Percentiles rank a stretch among this genome's conserved stretches.
These are phyloP conservation scores for Halictus rubicundus DNA, from an alignment of 1,140 invertebrate genomes.

Conservation along the genomic window DNA sequence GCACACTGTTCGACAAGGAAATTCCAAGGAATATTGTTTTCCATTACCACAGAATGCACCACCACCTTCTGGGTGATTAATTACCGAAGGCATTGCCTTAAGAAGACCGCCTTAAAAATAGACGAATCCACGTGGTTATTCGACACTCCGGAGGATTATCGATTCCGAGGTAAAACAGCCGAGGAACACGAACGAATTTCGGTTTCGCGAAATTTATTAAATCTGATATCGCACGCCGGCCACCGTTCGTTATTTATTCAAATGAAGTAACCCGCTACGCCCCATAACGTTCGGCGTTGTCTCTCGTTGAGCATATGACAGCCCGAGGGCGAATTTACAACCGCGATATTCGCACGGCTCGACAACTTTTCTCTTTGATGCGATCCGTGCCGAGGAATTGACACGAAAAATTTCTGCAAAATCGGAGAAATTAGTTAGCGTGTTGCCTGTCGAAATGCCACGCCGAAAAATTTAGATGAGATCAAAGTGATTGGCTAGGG, in stretches of 20 bases:
- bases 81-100: neutral
- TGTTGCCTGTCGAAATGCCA: too few species aligned
- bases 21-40: neutral
- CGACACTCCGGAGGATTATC: neutral
- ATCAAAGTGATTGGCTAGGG: too few species aligned
- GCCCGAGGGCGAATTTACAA: too few species aligned
- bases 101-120: neutral
- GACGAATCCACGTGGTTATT: neutral
- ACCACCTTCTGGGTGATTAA: neutral
- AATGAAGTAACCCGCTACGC: neutral
- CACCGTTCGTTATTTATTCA: slow-evolving; percentile 1
- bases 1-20: neutral
- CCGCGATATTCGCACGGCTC: too few species aligned
- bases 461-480: too few species aligned
- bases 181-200: too few species aligned
- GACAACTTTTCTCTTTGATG: too few species aligned
- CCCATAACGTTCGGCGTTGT: neutral
- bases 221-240: neutral
- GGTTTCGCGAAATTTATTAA: neutral
- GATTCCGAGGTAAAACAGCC: neutral
- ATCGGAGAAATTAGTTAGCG: too few species aligned
- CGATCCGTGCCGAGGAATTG: too few species aligned
- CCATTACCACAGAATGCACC: neutral
- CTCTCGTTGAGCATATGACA: neutral
- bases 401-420: too few species aligned